Evolutionary conservation across 2,797 vertebrate species (phyloP), one percentile per base, ranked within the genome.

Genomic region (Jordanella pulchra): DNA sequence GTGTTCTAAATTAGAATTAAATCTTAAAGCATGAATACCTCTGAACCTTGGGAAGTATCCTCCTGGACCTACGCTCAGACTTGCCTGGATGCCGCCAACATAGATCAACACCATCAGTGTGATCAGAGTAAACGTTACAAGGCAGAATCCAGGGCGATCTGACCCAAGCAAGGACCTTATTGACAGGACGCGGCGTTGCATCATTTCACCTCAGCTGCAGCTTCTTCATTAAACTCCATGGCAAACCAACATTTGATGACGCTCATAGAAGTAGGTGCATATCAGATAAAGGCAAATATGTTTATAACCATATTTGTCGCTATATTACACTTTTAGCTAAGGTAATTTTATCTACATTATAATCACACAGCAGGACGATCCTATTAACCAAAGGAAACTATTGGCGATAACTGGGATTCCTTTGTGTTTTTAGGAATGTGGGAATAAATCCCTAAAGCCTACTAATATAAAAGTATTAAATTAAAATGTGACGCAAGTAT

Each of bases 61-160:
- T 27, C 89, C 94, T 56, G 94, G 94, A 68, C 94, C 94, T 58
- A 95, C 54, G 67, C 87, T 93, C 27, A 95, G 87, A 78, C 88
- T 93, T 12, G 91, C 90, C 71, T 92, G 92, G 63, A 93, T 76
- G 3, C 92, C 93, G 18, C 73, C 84, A 1, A 84, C 75, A 78
- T 94, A 94, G 27, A 92, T 44, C 6, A 91, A 68, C 13, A 94
- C 3, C 64, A 91, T 86, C 0, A 92, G 21, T 10, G 63, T 67
- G 0, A 89, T 53, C 39, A 91, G 30, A 23, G 84, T 60, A 44
- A 28, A 77, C 32, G 94, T 93, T 27, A 93, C 94, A 71, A 91
- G 80, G 69, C 89, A 94, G 79, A 94, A 93, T 13, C 94, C 94
- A 25, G 86, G 80, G 1, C 91, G 92, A 70, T 84, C 87, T 48